Evolutionary conservation across 92 coral and sea anemone species (phyloP), one percentile per base, ranked within the genome.

Genomic region (Isaurus tuberculatus): DNA sequence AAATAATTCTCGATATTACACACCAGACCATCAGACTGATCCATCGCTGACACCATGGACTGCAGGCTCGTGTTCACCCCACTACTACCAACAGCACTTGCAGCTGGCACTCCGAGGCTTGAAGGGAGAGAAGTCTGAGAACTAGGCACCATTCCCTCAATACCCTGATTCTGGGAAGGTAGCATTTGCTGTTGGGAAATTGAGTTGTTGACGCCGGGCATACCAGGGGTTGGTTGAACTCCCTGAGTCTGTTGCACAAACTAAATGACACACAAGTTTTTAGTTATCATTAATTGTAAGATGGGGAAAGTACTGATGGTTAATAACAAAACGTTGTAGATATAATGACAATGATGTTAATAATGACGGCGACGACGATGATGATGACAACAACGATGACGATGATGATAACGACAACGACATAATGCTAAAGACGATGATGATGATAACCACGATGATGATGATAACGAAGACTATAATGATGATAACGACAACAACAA

Each of bases 101-200:
- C 86, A 16, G 83, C 70, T 4, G 85, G 70, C 22, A 79, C 58
- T 33, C 93, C 93, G 34, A 90, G 79, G 64, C 85, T 92, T 30
- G 92, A 33, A n/a, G 85, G 29, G 67, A 88, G 81, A 8, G 91
- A 71, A 69, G 90, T 69, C 81, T 80, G 90, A 37, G 90, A 58
- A 73, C 77, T 72, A 84, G 89, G 51, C n/a, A 85, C 83, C 86
- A 92, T 81, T 49, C 84, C 85, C 25, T 93, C 97, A 42, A 86
- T 78, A 57, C 69, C 65, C 65, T 92, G 97, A 17, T 87, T 87
- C 49, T 88, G 90, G 13, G 91, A 69, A 51, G 92, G 73, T 4
- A 83, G 73, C 46, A 88, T 60, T 8, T 88, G 48, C 73, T 85
- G 91, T 75, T 91, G 94, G 79, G 84, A 70, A 23, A 90, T 90